These are phyloP conservation scores for Aphelenchoides besseyi DNA, from an alignment of 1,140 invertebrate genomes.

Conservation along the genomic window DNA sequence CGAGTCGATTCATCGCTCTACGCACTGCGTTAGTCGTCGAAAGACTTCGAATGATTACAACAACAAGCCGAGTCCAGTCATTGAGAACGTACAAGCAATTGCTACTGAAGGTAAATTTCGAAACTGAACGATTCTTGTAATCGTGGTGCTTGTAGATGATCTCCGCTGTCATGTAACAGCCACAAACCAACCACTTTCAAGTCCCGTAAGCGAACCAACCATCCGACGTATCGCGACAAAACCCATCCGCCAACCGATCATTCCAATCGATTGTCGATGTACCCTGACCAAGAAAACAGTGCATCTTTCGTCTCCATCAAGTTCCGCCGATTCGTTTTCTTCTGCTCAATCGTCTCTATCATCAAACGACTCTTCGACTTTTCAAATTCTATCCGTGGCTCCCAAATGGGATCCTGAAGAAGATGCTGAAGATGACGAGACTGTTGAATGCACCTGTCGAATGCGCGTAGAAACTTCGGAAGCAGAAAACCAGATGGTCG, in stretches of 20 bases:
- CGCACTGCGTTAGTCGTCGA: background rate
- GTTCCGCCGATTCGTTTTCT: background rate
- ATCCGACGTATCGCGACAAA: conserved; percentile 1
- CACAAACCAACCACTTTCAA: background rate
- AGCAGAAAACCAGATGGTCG: too few species aligned
- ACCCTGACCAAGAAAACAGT: background rate
- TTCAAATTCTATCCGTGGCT: background rate
- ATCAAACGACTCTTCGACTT: background rate
- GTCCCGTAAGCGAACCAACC: background rate
- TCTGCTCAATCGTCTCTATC: background rate
- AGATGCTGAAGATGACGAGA: background rate
- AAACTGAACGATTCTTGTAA: too few species aligned
- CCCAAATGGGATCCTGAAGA: background rate
- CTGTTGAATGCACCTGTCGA: background rate
- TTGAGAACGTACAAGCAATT: background rate
- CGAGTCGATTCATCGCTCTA: background rate
- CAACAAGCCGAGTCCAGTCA: background rate
- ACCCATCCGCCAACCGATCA: too few species aligned
- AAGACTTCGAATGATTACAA: background rate
- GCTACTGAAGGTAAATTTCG: background rate
- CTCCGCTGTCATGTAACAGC: background rate
- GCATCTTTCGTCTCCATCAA: background rate
- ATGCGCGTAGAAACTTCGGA: too few species aligned
- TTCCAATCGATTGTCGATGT: background rate
- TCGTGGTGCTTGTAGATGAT: background rate